Conservation (phyloP, 2,888 invertebrate genomes). For the Troides oblongomaculatus region DNA sequence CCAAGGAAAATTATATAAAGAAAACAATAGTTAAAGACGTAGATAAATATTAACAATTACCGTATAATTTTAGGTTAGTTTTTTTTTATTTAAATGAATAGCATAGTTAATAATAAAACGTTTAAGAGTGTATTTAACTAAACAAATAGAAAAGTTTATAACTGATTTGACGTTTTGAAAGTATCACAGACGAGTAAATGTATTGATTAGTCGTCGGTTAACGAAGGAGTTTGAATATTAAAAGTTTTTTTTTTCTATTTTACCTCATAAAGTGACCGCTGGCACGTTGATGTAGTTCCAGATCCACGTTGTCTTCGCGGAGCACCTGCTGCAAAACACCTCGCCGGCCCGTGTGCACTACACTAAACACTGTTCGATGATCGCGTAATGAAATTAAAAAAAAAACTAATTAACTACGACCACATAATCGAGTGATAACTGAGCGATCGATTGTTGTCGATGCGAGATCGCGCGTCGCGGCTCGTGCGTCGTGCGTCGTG, state of each 20-base stretch:
- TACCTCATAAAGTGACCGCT: constrained; percentile 88
- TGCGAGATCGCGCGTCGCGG: constrained; percentile 59
- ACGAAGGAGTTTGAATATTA: background rate
- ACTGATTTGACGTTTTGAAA: too few species aligned
- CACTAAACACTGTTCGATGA: constrained; percentile 46
- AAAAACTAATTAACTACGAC: constrained; percentile 41
- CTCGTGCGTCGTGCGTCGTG: constrained; percentile 31
- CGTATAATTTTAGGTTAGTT: too few species aligned
- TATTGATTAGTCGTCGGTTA: too few species aligned
- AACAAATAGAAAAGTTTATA: too few species aligned
- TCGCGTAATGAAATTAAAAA: constrained; percentile 33
- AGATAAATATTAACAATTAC: too few species aligned
- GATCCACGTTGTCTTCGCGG: constrained; percentile 85
- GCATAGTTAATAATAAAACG: too few species aligned
- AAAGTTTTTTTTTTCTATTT: constrained; percentile 23
- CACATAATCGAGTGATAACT: constrained; percentile 39
- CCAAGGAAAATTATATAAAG: too few species aligned
- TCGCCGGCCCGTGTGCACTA: constrained; percentile 55
- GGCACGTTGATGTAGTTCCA: constrained; percentile 88
- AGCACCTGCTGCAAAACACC: constrained; percentile 44
- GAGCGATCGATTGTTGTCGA: constrained; percentile 61
- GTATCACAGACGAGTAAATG: too few species aligned
- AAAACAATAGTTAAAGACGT: too few species aligned
- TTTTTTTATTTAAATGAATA: too few species aligned
- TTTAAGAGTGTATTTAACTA: too few species aligned